Evolutionary conservation across 2,888 invertebrate species (phyloP), one percentile per base, ranked within the genome.

Genomic region (Temnothorax rugatulus): DNA sequence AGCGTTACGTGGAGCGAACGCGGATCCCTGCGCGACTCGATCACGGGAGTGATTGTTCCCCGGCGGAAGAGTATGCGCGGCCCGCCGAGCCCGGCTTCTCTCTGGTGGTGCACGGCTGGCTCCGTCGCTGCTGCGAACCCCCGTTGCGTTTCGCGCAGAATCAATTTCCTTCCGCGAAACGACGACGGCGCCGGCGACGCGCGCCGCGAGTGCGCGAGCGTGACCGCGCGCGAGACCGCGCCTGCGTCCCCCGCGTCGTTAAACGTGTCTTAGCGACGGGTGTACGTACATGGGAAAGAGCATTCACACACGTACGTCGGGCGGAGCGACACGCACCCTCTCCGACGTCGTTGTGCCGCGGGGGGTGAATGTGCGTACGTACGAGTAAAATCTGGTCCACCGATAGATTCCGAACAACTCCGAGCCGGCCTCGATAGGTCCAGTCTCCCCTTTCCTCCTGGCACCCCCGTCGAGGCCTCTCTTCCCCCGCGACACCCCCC

Each of bases 91-190:
- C 88, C 87, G 89, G 88, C 85, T 85, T 86, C 86, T 86, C 82
- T 86, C 89, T 83, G 89, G 63, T 79, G 88, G 61, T 84, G 88
- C 88, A 83, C 83, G 47, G 77, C 84, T 82, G 82, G 82, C 81
- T 83, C 81, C 82, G 61, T 41, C 52, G 76, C 34, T 13, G 79
- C 79, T 69, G 69, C 7, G 57, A 63, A 63, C 86, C 63, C 82
- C 44, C 84, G 87, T 69, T 41, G 68, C 83, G 77, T 88, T 89
- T 89, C 93, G 93, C 93, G 93, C 93, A 93, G 93, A 93, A 93
- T 93, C 93, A 93, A 93, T 93, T 93, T 93, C 92, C 90, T 92
- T 34, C 34, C 90, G 89, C 89, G 87, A 84, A 85, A 87, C 88
- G 88, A 89, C 88, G 88, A 83, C 88, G 90, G 74, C 79, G 79